Evolutionary conservation across 2,888 invertebrate genomes (phyloP), one percentile per base, ranked within the genome.

Genomic region (Rhopalosiphum nymphaeae): DNA sequence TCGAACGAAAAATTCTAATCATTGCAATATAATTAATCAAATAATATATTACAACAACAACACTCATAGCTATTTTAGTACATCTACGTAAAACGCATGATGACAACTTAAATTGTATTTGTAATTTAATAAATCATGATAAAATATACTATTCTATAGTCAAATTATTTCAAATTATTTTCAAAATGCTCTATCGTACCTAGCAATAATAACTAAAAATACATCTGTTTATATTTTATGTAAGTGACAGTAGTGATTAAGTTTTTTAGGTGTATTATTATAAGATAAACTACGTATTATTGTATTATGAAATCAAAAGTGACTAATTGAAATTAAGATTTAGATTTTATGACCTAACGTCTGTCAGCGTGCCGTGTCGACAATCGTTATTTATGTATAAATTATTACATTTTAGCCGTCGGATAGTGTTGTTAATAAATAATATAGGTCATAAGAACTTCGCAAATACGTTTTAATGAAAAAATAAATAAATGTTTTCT

Each of bases 401-500:
- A 67, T 67, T 25, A 67, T 46, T 67, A 46, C 36, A 91, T 57
- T 91, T 57, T 26, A 85, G n/a, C 57, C 29, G 21, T 36, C 44
- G 57, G 86, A 57, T 46, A 46, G 36, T 46, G 44, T 87, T n/a
- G 46, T 61, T 85, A 57, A 25, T 91, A 25, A 5, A 86, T 53
- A 84, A 85, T 29, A 86, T 87, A 92, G 87, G 92, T 92, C 91
- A 86, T 9, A 46, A 57, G 61, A 86, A 87, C 25, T 26, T 16
- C 26, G 36, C 26, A 36, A n/a, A 49, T 57, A 57, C 46, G 46
- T 91, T 86, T 57, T 85, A 86, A 86, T 86, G 25, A 42, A 86
- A 84, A 53, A 88, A n/a, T 42, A 57, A 67, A 44, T 46, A 91
- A 91, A 44, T 9, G 16, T 92, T 92, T 86, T 92, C 46, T 87